Evolutionary conservation across 35 echinoderm and acorn worm genomes (phyloP).

Genomic region (Heliocidaris erythrogramma): DNA sequence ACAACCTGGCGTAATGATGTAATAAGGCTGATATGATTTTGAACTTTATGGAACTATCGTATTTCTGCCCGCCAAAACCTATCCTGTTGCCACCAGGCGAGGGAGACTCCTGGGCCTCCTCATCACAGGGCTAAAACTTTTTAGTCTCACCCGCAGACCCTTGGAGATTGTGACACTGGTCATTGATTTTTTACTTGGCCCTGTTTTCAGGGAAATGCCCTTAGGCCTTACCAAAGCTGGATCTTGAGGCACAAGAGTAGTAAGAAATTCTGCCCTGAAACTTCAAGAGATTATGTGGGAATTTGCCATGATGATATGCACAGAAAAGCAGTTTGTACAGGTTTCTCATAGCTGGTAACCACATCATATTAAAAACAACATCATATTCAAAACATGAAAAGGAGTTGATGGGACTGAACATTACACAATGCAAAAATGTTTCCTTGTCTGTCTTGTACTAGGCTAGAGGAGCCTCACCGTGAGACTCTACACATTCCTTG

Average conservation of each 20-base stretch:
- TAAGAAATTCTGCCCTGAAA: not conserved
- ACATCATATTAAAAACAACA: not conserved
- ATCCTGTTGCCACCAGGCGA: not conserved
- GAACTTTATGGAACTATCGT: slow-evolving; percentile 17
- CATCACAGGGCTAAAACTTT: not conserved
- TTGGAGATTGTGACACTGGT: not conserved
- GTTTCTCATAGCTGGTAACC: not conserved
- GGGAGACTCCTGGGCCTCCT: not conserved
- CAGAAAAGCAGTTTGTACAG: not conserved
- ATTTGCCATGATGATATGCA: not conserved
- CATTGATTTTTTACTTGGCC: not conserved
- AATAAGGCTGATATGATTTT: slow-evolving; percentile 6
- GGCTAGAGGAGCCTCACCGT: not conserved
- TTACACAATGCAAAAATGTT: not conserved
- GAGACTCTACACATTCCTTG: not conserved
- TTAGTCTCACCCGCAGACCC: not conserved
- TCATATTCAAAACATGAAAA: not conserved
- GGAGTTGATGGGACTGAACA: not conserved
- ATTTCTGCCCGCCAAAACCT: not conserved
- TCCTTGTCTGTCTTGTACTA: not conserved
- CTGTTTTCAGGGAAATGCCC: not conserved
- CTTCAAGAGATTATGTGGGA: not conserved
- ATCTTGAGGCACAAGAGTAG: not conserved
- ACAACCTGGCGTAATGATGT: not conserved
- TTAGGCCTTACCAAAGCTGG: not conserved